phyloP scores from a whole-genome alignment of 2,113 vertebrate genomes.

The Antennarius striatus region DNA sequence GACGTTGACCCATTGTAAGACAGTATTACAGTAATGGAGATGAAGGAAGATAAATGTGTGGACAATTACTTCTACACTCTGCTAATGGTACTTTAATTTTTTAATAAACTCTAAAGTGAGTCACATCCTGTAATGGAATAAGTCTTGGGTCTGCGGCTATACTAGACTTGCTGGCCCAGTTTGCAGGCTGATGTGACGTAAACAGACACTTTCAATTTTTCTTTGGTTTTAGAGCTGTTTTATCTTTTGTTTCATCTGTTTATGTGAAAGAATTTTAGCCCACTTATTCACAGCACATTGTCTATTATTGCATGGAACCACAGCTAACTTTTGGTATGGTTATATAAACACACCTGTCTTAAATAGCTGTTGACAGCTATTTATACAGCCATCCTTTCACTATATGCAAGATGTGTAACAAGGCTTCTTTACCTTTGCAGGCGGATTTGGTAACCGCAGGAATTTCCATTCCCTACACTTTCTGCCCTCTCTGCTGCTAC shows the following conservation, averaged over 20 bases:
- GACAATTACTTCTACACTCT: background rate
- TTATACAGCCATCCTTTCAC: conserved; percentile 6
- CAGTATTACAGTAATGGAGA: background rate
- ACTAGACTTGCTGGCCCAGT: too few relatives aligned
- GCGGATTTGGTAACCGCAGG: conserved; percentile 96
- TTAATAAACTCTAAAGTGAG: too few relatives aligned
- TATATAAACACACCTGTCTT: too few relatives aligned
- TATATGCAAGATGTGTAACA: background rate
- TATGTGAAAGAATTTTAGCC: too few relatives aligned
- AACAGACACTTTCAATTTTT: too few relatives aligned
- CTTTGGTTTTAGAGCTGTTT: too few relatives aligned
- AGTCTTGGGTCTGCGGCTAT: too few relatives aligned
- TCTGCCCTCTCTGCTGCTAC: conserved; percentile 94
- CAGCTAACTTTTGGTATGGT: too few relatives aligned
- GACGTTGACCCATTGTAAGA: background rate
- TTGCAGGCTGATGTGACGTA: background rate
- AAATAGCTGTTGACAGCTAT: background rate
- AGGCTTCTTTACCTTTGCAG: conserved; percentile 87
- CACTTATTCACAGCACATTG: too few relatives aligned
- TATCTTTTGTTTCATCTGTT: too few relatives aligned
- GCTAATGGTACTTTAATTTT: background rate
- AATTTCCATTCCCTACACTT: conserved; percentile 87
- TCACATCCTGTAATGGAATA: too few relatives aligned
- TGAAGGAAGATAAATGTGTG: background rate
- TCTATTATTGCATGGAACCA: too few relatives aligned